These are phyloP conservation scores for Ashinkailepas kermadecensis DNA, from an alignment of 2,888 invertebrate genomes.

Conservation along the genomic window DNA sequence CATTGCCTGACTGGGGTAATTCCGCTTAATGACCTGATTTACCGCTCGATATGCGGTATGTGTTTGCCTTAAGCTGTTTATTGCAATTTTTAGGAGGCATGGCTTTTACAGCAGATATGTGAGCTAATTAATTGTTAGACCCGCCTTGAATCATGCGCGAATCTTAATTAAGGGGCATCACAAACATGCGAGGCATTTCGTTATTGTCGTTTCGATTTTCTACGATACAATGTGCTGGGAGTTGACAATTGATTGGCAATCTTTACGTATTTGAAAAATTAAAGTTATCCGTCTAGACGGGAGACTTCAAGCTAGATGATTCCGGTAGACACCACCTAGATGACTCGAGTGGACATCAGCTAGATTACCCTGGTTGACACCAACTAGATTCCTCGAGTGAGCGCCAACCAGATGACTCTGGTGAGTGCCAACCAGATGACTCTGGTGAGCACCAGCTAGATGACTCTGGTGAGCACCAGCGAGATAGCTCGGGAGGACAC, in stretches of 20 bases:
- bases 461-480: no score
- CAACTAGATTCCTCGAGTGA: no score
- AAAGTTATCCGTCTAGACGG: not conserved
- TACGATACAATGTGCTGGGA: constrained; percentile 11
- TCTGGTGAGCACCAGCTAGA: no score
- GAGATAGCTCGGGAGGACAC: no score
- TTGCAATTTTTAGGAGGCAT: not conserved
- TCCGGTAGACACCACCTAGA: not conserved
- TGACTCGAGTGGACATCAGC: no score
- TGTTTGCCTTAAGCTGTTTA: not conserved
- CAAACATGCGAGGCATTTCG: not conserved
- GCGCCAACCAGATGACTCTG: no score
- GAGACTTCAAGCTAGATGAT: not conserved
- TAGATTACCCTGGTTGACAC: no score
- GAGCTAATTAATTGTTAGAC: not conserved
- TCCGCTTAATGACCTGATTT: no score
- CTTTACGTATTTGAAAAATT: not conserved
- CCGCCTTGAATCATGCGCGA: not conserved
- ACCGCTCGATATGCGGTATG: not conserved
- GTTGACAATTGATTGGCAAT: not conserved
- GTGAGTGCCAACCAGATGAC: no score
- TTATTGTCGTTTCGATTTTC: constrained; percentile 10
- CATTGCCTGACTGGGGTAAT: no score
- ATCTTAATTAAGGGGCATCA: not conserved
- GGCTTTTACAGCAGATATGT: not conserved